A percentile compares a stretch with the other conserved stretches of the same genome.
These are phyloP conservation scores for Dicaeum eximium DNA, from an alignment of 2,113 vertebrate species.

Conservation along the genomic window DNA sequence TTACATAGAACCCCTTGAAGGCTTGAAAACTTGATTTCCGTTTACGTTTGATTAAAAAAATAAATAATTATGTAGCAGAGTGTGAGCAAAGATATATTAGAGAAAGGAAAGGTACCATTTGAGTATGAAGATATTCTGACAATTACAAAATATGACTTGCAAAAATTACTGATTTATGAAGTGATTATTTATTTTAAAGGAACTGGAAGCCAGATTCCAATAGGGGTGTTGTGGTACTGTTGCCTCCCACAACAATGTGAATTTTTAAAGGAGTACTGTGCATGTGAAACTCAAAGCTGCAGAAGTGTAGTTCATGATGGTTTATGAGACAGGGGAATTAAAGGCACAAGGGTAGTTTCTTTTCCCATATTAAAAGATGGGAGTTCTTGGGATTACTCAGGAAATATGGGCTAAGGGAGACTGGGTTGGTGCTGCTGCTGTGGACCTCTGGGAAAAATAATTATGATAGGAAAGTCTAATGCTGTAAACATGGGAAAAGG, in stretches of 20 bases:
- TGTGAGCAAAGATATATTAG: not conserved
- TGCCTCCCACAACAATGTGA: not conserved
- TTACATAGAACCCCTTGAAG: slow-evolving; percentile 63
- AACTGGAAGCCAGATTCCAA: not conserved
- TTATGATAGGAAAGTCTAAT: not conserved
- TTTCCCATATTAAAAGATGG: not conserved
- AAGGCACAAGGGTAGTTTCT: not conserved
- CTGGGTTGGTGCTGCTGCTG: not conserved
- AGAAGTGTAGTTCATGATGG: not conserved
- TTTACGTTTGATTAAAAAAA: slow-evolving; percentile 13
- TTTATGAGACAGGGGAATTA: not conserved
- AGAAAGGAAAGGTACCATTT: not conserved
- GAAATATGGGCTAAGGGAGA: not conserved
- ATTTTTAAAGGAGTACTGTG: not conserved
- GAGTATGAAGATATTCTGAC: not conserved
- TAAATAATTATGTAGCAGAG: slow-evolving; percentile 1
- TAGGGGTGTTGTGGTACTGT: not conserved
- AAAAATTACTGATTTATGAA: not conserved
- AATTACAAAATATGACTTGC: slow-evolving; percentile 21
- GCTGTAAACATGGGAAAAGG: not conserved
- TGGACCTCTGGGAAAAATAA: not conserved
- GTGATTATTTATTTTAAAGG: not conserved
- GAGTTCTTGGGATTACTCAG: not conserved
- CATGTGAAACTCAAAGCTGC: not conserved
- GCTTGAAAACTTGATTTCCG: slow-evolving; percentile 20